Evolutionary conservation across 2,113 vertebrate species (phyloP).

Genomic region (Telmatochromis bifrenatus): DNA sequence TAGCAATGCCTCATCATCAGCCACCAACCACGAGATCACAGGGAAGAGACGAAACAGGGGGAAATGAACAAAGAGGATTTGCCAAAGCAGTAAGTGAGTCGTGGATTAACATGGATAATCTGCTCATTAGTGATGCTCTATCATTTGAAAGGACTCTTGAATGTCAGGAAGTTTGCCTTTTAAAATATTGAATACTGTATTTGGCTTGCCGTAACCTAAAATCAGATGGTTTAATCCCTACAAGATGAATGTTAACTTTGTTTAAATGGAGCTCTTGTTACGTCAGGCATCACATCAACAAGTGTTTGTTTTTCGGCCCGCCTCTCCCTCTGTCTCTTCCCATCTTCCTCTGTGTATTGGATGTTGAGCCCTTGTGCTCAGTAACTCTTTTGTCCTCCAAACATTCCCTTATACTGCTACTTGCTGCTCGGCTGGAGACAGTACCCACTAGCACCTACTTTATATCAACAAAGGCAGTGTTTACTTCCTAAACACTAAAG

Average conservation of each 20-base stretch:
- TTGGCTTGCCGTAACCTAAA: not conserved
- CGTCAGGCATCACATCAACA: slow-evolving; percentile 1
- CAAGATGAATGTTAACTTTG: not conserved
- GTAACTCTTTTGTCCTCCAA: slow-evolving; percentile 66
- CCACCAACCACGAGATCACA: slow-evolving; percentile 59
- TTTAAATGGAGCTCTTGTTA: not conserved
- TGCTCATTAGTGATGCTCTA: slow-evolving; percentile 9
- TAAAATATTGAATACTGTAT: not conserved
- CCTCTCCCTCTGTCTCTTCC: slow-evolving; percentile 9
- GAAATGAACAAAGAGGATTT: slow-evolving; percentile 15
- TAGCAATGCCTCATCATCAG: slow-evolving; percentile 31
- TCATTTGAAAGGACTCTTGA: not conserved
- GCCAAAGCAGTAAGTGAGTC: slow-evolving; percentile 9
- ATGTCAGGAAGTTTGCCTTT: not conserved
- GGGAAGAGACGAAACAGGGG: not conserved
- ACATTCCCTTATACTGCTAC: slow-evolving; percentile 53
- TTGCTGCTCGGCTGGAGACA: slow-evolving; percentile 65
- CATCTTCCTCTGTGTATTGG: slow-evolving; percentile 37
- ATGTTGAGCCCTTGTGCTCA: slow-evolving; percentile 56
- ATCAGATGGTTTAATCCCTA: not conserved
- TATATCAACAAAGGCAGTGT: slow-evolving; percentile 14
- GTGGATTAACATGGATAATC: slow-evolving; percentile 31
- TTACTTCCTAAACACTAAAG: not conserved
- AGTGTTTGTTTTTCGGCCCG: slow-evolving; percentile 13
- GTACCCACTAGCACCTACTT: slow-evolving; percentile 52